A percentile compares a stretch with the other conserved stretches of the same genome.
Conservation (phyloP, 2,113 vertebrate species). For the Saguinus imperator region DNA sequence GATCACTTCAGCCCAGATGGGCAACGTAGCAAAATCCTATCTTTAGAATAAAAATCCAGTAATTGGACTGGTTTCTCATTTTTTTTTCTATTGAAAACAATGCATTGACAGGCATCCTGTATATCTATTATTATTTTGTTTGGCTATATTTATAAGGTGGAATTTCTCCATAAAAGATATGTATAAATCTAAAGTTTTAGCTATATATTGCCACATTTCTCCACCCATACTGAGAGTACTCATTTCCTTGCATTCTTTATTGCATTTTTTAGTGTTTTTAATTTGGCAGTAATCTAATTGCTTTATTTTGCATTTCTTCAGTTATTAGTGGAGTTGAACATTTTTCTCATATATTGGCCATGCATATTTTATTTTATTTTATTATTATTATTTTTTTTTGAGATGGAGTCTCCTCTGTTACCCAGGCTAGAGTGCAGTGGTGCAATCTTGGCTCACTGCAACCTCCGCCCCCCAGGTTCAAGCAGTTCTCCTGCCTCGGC, state of each 20-base stretch:
- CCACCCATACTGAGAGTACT: background rate
- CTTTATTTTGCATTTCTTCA: slow-evolving; percentile 32
- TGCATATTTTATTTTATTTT: background rate
- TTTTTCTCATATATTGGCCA: background rate
- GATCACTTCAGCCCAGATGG: background rate
- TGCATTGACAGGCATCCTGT: background rate
- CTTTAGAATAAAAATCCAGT: background rate
- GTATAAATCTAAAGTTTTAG: background rate
- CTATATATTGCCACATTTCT: background rate
- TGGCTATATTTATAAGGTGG: background rate
- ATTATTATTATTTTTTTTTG: background rate
- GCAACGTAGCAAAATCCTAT: background rate
- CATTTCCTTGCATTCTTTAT: background rate
- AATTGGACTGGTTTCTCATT: background rate
- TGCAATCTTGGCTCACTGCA: background rate
- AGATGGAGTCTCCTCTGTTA: background rate
- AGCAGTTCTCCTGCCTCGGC: background rate
- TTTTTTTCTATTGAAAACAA: background rate
- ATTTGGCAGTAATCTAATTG: background rate
- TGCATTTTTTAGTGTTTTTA: background rate
- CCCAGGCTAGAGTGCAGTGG: background rate
- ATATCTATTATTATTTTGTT: background rate
- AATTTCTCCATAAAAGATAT: background rate
- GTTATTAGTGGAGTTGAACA: background rate
- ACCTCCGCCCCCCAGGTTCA: background rate